phyloP scores from a whole-genome alignment of 1,140 invertebrate genomes.

The Brachionus rotundiformis region DNA sequence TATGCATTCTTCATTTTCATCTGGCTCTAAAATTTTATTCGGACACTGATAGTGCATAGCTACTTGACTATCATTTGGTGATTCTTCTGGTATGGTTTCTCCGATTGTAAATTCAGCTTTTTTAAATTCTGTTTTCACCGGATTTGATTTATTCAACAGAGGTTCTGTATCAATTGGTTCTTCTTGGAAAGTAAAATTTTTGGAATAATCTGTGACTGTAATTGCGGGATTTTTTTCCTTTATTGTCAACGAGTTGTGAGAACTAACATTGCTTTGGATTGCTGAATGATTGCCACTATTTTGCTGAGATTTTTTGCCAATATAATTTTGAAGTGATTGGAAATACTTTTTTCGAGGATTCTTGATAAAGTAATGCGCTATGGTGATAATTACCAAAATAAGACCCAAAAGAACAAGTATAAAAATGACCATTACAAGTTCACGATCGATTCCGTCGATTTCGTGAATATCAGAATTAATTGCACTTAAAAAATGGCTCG shows the following conservation, averaged over 20 bases:
- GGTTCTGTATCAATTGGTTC: not conserved
- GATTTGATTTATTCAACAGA: not conserved
- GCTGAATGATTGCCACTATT: constrained; percentile 1
- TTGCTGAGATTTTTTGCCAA: not conserved
- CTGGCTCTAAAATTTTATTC: not conserved
- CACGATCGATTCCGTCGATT: not conserved
- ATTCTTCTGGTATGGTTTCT: constrained; percentile 12
- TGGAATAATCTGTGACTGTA: not conserved
- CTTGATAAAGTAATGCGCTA: constrained; percentile 30
- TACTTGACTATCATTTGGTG: not conserved
- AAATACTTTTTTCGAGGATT: not conserved
- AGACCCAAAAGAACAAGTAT: not conserved
- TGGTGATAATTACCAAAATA: not conserved
- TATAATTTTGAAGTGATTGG: not conserved
- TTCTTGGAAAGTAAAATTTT: not conserved
- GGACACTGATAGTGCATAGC: not conserved
- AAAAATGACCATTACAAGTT: constrained; percentile 41
- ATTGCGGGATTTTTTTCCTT: constrained; percentile 10
- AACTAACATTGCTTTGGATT: not conserved
- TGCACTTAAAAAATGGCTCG: constrained; percentile 27
- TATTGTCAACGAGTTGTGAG: not conserved
- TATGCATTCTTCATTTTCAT: constrained; percentile 31
- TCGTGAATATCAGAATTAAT: constrained; percentile 21
- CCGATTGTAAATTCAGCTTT: constrained; percentile 14
- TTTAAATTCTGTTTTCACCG: not conserved